These are phyloP conservation scores for Serrognathus titanus DNA, from an alignment of 2,888 invertebrate genomes.

Conservation along the genomic window DNA sequence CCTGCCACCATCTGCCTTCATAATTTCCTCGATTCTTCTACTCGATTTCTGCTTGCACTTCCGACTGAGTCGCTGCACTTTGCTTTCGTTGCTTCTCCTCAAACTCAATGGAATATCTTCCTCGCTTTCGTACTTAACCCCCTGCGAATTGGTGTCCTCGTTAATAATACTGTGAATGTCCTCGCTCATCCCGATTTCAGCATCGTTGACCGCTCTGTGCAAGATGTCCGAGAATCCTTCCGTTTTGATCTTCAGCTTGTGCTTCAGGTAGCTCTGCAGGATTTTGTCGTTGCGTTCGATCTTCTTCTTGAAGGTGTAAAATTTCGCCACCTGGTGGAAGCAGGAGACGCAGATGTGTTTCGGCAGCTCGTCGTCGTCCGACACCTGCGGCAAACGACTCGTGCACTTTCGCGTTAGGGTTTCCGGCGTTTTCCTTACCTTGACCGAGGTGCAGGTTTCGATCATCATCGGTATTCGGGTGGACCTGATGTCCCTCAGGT, in stretches of 20 bases:
- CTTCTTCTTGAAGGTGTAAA: constrained; percentile 46
- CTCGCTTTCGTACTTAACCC: constrained; percentile 22
- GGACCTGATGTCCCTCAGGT: constrained; percentile 36
- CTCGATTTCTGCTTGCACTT: constrained; percentile 22
- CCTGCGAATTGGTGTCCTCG: not conserved
- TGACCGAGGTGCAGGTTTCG: constrained; percentile 37
- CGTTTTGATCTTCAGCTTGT: constrained; percentile 24
- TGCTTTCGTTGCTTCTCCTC: constrained; percentile 6
- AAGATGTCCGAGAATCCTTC: constrained; percentile 32
- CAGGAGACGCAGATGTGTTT: constrained; percentile 46
- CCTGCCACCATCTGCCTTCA: constrained; percentile 12
- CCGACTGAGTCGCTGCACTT: constrained; percentile 11
- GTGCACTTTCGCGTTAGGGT: constrained; percentile 4
- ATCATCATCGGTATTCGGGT: constrained; percentile 43
- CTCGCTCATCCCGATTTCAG: constrained; percentile 31
- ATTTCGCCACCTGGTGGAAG: constrained; percentile 44
- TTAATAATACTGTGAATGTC: constrained; percentile 9
- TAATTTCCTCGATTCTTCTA: constrained; percentile 19
- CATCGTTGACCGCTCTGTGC: constrained; percentile 37
- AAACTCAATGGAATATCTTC: constrained; percentile 30
- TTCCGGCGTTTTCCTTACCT: constrained; percentile 31
- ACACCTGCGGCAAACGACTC: constrained; percentile 36
- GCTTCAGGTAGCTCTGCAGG: constrained; percentile 36
- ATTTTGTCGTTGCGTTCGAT: constrained; percentile 43
- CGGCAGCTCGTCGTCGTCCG: constrained; percentile 44